Evolutionary conservation across 1,140 invertebrate species (phyloP).

Genomic region (Andricus grossulariae): DNA sequence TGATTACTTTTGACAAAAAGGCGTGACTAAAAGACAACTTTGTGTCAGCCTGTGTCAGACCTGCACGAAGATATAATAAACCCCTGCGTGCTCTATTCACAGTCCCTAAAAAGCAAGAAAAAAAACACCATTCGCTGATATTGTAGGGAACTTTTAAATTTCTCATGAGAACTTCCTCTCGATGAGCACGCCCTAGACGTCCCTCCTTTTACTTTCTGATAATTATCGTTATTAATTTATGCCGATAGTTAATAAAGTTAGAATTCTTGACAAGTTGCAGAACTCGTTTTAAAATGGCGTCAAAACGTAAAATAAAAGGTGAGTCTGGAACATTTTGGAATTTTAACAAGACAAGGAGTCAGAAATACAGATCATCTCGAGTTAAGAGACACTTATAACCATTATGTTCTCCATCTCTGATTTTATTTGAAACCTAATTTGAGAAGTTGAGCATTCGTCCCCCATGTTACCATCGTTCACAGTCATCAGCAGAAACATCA

Average conservation of each 20-base stretch:
- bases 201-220: background rate
- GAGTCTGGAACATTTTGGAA: background rate
- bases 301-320: background rate
- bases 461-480: background rate
- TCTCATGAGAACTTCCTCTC: background rate
- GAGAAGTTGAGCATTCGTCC: background rate
- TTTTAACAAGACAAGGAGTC: constrained; percentile 22
- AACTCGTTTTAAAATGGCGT: background rate
- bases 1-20: constrained; percentile 28
- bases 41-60: constrained; percentile 22
- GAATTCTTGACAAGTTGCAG: background rate
- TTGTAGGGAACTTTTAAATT: background rate
- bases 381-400: constrained; percentile 11
- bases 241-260: background rate
- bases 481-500: constrained; percentile 7
- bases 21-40: constrained; percentile 9
- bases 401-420: background rate
- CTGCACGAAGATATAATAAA: constrained; percentile 16
- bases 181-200: background rate
- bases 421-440: constrained; percentile 28
- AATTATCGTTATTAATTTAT: background rate
- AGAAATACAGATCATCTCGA: constrained; percentile 3
- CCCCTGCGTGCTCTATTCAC: background rate
- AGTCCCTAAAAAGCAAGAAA: background rate
- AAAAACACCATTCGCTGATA: background rate